phyloP scores from a whole-genome alignment of 1,140 invertebrate genomes.

The Batillaria attramentaria region DNA sequence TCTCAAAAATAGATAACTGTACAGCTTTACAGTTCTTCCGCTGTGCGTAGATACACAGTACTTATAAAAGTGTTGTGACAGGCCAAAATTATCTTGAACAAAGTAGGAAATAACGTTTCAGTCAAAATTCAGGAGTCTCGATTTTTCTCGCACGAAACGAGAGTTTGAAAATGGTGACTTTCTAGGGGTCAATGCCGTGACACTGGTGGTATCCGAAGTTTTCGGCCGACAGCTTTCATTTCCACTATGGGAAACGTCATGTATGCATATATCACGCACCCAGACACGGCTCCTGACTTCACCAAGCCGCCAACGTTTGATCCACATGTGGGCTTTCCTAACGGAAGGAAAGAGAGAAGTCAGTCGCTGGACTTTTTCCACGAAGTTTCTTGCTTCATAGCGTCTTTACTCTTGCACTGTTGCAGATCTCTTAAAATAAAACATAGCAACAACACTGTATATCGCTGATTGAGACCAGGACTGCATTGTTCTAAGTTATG shows the following conservation, averaged over 20 bases:
- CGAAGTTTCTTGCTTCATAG: too few species aligned
- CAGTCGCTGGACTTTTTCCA: too few species aligned
- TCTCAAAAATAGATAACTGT: neutral
- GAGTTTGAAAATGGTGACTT: conserved; percentile 6
- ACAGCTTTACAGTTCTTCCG: neutral
- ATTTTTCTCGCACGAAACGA: neutral
- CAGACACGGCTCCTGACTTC: conserved; percentile 73
- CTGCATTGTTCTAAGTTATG: too few species aligned
- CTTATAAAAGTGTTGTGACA: too few species aligned
- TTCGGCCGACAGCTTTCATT: too few species aligned
- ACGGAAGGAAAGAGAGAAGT: conserved; percentile 83
- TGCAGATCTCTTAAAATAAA: too few species aligned
- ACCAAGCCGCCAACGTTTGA: conserved; percentile 82
- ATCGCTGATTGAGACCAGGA: too few species aligned
- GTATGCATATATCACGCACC: conserved; percentile 48
- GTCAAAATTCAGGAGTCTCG: neutral
- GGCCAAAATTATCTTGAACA: neutral
- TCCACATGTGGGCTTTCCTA: conserved; percentile 82
- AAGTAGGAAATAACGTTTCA: neutral
- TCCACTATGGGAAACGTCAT: conserved; percentile 46
- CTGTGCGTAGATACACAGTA: too few species aligned
- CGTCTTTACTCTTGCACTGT: too few species aligned
- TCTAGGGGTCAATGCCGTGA: conserved; percentile 13
- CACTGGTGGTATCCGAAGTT: neutral
- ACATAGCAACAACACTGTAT: too few species aligned